Conservation (phyloP, 1,140 invertebrate genomes). For the Meloidogyne floridensis region DNA sequence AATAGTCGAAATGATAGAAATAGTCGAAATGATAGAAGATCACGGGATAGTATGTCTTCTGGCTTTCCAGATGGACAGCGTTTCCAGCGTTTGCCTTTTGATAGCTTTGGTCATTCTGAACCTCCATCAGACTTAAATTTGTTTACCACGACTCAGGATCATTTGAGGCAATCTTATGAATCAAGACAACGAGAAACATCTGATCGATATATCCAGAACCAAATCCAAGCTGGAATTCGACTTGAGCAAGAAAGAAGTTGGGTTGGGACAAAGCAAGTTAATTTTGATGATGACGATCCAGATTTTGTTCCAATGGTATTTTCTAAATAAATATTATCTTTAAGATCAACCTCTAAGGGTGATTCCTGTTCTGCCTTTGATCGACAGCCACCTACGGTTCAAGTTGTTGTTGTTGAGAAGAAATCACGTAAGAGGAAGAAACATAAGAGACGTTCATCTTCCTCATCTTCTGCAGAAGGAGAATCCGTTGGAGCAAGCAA, state of each 20-base stretch:
- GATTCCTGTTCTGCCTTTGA: not conserved
- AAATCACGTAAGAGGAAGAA: not conserved
- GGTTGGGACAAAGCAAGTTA: not conserved
- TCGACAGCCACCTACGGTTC: not conserved
- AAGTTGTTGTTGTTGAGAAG: not conserved
- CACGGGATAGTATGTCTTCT: not conserved
- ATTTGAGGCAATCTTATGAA: not conserved
- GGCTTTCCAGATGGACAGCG: not conserved
- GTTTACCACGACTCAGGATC: not conserved
- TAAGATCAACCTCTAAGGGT: not conserved
- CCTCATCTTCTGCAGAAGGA: not conserved
- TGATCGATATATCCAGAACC: not conserved
- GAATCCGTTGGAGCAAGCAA: not conserved
- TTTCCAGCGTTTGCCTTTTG: not conserved
- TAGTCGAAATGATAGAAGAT: not conserved
- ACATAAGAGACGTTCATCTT: not conserved
- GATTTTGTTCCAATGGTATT: conserved; percentile 9
- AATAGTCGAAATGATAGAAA: too few relatives aligned
- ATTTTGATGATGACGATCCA: not conserved
- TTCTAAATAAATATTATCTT: not conserved
- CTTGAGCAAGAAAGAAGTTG: not conserved
- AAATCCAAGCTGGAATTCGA: not conserved
- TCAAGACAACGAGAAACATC: not conserved
- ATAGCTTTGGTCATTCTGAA: not conserved
- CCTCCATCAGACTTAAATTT: not conserved